Evolutionary conservation across 2,888 invertebrate species (phyloP), one percentile per base, ranked within the genome.

Genomic region (Hydraecia micacea): DNA sequence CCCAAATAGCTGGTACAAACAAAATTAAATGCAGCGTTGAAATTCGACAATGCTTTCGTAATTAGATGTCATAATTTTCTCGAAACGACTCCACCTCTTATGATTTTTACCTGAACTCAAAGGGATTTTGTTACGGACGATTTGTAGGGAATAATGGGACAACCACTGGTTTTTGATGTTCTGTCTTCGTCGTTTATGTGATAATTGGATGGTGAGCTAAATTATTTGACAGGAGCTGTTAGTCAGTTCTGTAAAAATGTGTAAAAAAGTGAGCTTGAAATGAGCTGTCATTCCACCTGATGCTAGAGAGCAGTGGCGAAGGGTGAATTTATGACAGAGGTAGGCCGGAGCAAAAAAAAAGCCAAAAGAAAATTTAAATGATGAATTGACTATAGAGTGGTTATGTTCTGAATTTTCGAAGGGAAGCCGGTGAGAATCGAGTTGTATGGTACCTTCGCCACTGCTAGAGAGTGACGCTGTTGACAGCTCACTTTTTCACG

Each of bases 1-100:
- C 62, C 86, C 91, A 89, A 89, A 89, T 87, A 88, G 90, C 86
- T 86, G 91, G 91, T 87, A 92, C 92, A 94, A 95, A 96, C 93
- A 94, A 93, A 95, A 95, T 95, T 94, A 94, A 95, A 95, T 94
- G 95, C 96, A 95, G 92, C 92, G 91, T 87, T 91, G 91, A 93
- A 94, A 93, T 92, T 93, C 91, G 92, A 96, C 96, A 95, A 96
- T 93, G 93, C 92, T 89, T 83, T 91, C 93, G 93, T 96, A 96
- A 96, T 96, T 96, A 95, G 94, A 95, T 91, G 93, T 93, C 94
- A 95, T 95, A 94, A 95, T 95, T 95, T 92, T 94, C 92, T 91
- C 91, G 81, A 90, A 90, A 86, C 83, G 90, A 91, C 89, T 82
- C 70, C 78, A 80, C 79, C 92, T 91, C 93, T 92, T 93, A 87